A percentile compares a stretch with the other conserved stretches of the same genome.
These are phyloP conservation scores for Tribolium freemani DNA, from an alignment of 2,888 invertebrate species.

Conservation along the genomic window DNA sequence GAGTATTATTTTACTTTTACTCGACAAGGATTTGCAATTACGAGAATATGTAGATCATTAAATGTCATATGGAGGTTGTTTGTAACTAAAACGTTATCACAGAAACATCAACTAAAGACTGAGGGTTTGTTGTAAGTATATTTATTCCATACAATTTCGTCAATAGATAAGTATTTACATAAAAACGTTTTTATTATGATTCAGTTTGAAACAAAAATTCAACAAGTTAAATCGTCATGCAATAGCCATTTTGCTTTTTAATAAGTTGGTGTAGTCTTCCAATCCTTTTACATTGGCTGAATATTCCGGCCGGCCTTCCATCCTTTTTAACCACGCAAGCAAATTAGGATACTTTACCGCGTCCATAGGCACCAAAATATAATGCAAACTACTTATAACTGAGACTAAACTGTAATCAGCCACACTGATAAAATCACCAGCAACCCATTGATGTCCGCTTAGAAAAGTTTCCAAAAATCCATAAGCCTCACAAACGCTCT, in stretches of 20 bases:
- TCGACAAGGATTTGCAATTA: background rate
- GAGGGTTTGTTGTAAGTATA: too few species aligned
- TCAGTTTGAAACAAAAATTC: too few species aligned
- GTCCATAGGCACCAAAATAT: slow-evolving; percentile 6
- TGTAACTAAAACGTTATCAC: too few species aligned
- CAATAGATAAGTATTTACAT: too few species aligned
- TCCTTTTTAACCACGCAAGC: background rate
- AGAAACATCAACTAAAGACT: too few species aligned
- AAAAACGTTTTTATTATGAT: too few species aligned
- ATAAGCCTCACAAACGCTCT: slow-evolving; percentile 61
- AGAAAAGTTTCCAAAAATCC: slow-evolving; percentile 55
- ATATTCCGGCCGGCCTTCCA: background rate
- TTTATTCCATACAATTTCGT: too few species aligned
- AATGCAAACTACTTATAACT: slow-evolving; percentile 29
- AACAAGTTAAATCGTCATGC: too few species aligned
- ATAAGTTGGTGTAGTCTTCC: background rate
- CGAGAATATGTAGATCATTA: too few species aligned
- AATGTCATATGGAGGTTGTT: too few species aligned
- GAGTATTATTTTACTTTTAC: too few species aligned
- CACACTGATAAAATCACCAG: slow-evolving; percentile 56
- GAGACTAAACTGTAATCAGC: slow-evolving; percentile 59
- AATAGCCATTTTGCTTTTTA: background rate
- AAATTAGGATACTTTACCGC: slow-evolving; percentile 30
- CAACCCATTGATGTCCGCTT: slow-evolving; percentile 51
- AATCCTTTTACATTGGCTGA: background rate